phyloP scores from a whole-genome alignment of 2,797 vertebrate species.

The Margarornis squamiger region DNA sequence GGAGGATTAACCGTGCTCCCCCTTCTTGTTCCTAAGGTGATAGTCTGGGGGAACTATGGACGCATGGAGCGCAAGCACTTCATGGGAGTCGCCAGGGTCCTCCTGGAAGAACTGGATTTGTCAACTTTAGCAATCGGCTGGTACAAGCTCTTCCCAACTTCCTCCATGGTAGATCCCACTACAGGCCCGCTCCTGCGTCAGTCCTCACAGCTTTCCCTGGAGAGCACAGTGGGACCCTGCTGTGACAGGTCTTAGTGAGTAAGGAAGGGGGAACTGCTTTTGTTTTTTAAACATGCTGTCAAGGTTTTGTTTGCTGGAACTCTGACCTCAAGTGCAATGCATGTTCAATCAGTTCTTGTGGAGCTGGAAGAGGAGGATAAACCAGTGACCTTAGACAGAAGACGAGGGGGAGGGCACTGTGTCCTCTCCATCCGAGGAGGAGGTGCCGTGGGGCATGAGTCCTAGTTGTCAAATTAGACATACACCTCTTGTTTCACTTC shows the following conservation, averaged over 20 bases:
- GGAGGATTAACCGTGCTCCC: background rate
- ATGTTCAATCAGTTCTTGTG: conserved; percentile 76
- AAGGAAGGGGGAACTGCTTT: conserved; percentile 66
- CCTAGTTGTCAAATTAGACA: conserved; percentile 72
- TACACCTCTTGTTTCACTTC: conserved; percentile 73
- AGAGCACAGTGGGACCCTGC: conserved; percentile 96
- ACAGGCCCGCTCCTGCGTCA: conserved; percentile 94
- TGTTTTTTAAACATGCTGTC: conserved; percentile 74
- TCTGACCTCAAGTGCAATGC: conserved; percentile 75
- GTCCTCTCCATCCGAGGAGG: conserved; percentile 51
- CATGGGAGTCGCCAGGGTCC: conserved; percentile 97
- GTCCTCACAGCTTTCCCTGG: conserved; percentile 97
- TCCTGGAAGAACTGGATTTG: conserved; percentile 98
- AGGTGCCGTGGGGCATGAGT: conserved; percentile 70
- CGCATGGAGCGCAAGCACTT: conserved; percentile 99
- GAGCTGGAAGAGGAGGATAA: conserved; percentile 73
- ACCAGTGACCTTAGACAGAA: conserved; percentile 71
- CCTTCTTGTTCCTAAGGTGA: conserved; percentile 82
- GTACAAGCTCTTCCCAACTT: conserved; percentile 99
- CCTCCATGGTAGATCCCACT: conserved; percentile 97
- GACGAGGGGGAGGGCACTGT: conserved; percentile 58
- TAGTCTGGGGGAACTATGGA: conserved; percentile 98
- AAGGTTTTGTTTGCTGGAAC: conserved; percentile 78
- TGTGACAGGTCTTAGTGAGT: conserved; percentile 91
- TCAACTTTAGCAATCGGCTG: conserved; percentile 94